Evolutionary conservation across 2,888 invertebrate species (phyloP), one percentile per base, ranked within the genome.

Genomic region (Craniophora ligustri): DNA sequence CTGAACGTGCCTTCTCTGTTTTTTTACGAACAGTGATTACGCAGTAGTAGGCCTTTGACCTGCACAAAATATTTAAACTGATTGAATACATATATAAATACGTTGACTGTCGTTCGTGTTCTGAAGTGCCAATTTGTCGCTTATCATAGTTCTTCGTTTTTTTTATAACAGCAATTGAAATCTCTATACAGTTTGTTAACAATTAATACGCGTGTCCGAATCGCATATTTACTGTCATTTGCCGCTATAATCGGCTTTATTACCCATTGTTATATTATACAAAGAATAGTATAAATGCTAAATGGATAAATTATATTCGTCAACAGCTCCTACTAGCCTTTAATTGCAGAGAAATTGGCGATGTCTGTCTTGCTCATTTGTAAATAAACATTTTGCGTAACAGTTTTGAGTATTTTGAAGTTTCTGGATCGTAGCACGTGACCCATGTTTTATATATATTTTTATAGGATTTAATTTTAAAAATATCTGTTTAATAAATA

Each of bases 191-290:
- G 49, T 51, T 51, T 53, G 55, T 35, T 39, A 53, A 48, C 55
- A 58, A 60, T 64, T 63, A 45, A 13, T 34, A 34, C 30, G 36
- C 36, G 61, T 63, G 64, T 67, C 67, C 74, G 65, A 73, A 74
- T 60, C 60, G 76, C 74, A 78, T 84, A 61, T 39, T 57, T 58
- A 81, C 74, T 67, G 74, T 73, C 71, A 62, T 68, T 74, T 79
- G 60, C 51, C 56, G 55, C 80, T 79, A 45, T 60, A 38, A 50
- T 58, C 32, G 78, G 74, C 70, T 78, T 86, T 79, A 85, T 81
- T 69, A 48, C 53, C 81, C 62, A 86, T 87, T 87, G 85, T 87
- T 84, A 70, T 64, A 42, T 44, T 63, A 75, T 67, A 83, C 81
- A 79, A 81, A 62, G 76, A 78, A 73, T 74, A 76, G 66, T 79